These are phyloP conservation scores for Nyctereutes procyonoides DNA, from an alignment of 2,113 vertebrate species.

Conservation along the genomic window DNA sequence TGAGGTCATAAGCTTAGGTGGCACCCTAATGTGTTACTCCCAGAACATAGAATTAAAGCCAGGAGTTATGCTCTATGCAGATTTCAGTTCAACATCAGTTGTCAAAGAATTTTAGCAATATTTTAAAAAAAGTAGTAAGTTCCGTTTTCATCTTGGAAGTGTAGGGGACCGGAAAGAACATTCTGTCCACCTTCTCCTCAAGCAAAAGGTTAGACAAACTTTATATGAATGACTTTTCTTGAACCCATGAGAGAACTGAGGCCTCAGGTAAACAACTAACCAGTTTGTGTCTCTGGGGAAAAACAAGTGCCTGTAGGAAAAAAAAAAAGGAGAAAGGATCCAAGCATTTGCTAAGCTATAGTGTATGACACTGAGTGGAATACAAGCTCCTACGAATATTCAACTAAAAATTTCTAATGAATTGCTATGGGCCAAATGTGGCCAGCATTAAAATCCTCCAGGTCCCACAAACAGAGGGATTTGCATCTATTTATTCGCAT, in stretches of 20 bases:
- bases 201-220: background rate
- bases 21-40: background rate
- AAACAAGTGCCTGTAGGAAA: background rate
- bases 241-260: background rate
- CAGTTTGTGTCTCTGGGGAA: background rate
- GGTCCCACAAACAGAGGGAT: background rate
- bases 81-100: background rate
- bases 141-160: background rate
- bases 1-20: background rate
- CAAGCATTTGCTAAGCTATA: background rate
- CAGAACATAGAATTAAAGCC: background rate
- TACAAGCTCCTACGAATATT: background rate
- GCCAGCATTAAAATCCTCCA: background rate
- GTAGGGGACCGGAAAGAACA: background rate
- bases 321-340: background rate
- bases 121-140: background rate
- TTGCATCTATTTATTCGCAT: background rate
- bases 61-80: background rate
- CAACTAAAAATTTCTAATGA: background rate
- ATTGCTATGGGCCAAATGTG: background rate
- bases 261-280: background rate
- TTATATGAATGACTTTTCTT: background rate
- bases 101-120: background rate
- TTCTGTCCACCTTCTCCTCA: background rate
- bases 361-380: background rate